A percentile compares a stretch with the other conserved stretches of the same genome.
phyloP scores from a whole-genome alignment of 2,113 vertebrate species.

The Alaudala cheleensis region DNA sequence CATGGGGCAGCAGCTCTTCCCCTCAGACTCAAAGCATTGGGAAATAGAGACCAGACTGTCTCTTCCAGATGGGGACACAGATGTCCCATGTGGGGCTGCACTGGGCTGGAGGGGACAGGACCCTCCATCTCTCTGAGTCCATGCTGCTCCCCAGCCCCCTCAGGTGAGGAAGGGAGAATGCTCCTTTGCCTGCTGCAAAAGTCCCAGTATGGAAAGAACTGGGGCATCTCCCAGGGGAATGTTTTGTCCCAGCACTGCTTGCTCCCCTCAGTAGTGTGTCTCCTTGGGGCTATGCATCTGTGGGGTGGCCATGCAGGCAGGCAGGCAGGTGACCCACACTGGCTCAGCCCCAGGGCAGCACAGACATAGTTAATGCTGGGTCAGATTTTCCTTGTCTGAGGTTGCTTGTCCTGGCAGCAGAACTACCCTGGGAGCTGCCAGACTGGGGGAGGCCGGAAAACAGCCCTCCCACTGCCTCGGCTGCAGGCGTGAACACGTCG shows the following conservation, averaged over 20 bases:
- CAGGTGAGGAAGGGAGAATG: not conserved
- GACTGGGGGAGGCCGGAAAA: not conserved
- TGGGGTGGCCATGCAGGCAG: not conserved
- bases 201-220: not conserved
- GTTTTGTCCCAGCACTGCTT: not conserved
- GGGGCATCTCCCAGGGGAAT: not conserved
- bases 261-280: not conserved
- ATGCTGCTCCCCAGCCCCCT: not conserved
- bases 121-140: not conserved
- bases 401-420: not conserved
- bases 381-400: not conserved
- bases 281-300: rapidly evolving
- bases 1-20: not conserved
- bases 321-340: not conserved
- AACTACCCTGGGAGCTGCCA: not conserved
- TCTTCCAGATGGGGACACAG: not conserved
- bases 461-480: not conserved
- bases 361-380: rapidly evolving
- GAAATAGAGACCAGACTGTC: not conserved
- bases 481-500: not conserved
- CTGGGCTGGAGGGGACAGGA: not conserved
- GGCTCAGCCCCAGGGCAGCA: not conserved
- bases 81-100: not conserved
- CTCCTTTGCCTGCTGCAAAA: not conserved
- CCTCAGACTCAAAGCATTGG: rapidly evolving